Evolutionary conservation across 2,888 invertebrate species (phyloP), one percentile per base, ranked within the genome.

Genomic region (Lithophane leautieri): DNA sequence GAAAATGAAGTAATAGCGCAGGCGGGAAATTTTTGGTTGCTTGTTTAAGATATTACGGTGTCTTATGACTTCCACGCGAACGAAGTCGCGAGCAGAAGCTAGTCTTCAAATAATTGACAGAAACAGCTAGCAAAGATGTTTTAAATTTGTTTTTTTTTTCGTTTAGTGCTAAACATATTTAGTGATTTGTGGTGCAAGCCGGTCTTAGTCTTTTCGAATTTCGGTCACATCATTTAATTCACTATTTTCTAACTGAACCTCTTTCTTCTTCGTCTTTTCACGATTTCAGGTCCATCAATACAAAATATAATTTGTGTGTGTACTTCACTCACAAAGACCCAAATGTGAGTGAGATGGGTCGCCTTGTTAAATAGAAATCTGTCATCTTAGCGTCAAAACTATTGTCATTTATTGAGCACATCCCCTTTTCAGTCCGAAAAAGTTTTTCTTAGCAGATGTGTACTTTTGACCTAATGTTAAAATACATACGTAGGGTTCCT

Each of bases 311-410:
- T 42, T 73, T 80, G 22, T 72, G 22, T 70, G 9, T 66, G 44
- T 54, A n/a, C 60, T 40, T 47, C 28, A 62, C 67, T 68, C 67
- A 63, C 62, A 75, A 63, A 54, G 52, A 25, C 44, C 40, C 22
- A 34, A 42, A 60, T 14, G 40, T 58, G 19, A 28, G 66, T 68
- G 82, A 82, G 63, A 50, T 25, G 80, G 80, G 82, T 75, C 63
- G 54, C 8, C 68, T 69, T 65, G 56, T 71, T 50, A 82, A 42
- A 80, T 40, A 28, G 78, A 82, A 82, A 71, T 82, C 63, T 71
- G 56, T 80, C 82, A 50, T 54, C 40, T 52, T 54, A 34, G 25
- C 71, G 42, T 50, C 71, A 44, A 81, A 68, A 61, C 62, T 63
- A 58, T 63, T 71, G 65, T 50, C 54, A 56, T 70, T 62, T 34